Evolutionary conservation across 2,113 vertebrate species (phyloP), one percentile per base, ranked within the genome.

Genomic region (Spermophilus dauricus): DNA sequence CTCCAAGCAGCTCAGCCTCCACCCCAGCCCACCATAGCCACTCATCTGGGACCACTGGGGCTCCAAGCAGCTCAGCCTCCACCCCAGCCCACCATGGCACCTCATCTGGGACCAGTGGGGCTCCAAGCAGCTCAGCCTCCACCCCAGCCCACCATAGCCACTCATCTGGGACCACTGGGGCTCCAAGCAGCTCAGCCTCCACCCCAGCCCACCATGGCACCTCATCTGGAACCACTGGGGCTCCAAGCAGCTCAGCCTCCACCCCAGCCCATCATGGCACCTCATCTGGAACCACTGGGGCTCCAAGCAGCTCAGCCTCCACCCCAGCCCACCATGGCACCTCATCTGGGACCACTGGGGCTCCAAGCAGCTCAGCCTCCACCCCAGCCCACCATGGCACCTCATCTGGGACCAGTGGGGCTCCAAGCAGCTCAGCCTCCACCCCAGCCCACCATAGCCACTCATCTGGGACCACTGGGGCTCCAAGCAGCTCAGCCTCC

Each of bases 321-420:
- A 5, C 30, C 5, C 0, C 7, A 67, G 73, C 56, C 2, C 37
- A 7, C 0, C 18, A 30, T 32, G 0, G 4, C 65, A 2, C 0
- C 65, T 26, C 65, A 65, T 0, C 30, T 12, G 3, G 73, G 37
- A 61, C 22, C 7, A n/a, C 56, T 58, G 17, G 6, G 0, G 5
- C 28, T 6, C 8, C 0, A 5, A 2, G 30, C 5, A 58, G 1
- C 8, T 14, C 6, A 0, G 13, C 11, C 6, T 28, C 28, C 6
- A 0, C 53, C 0, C 0, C 5, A 1, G 1, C 0, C 34, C 0
- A 0, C 2, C 37, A 3, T 10, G 0, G 1, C 1, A 0, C 18
- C 83, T 30, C n/a, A 0, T 0, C 63, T 17, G 0, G 0, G 0
- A 10, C 67, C 69, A 65, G 67, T 0, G 0, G 86, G 42, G 16